Base-by-base conservation (phyloP, 2,113 vertebrate species). In the Heptranchias perlo region DNA sequence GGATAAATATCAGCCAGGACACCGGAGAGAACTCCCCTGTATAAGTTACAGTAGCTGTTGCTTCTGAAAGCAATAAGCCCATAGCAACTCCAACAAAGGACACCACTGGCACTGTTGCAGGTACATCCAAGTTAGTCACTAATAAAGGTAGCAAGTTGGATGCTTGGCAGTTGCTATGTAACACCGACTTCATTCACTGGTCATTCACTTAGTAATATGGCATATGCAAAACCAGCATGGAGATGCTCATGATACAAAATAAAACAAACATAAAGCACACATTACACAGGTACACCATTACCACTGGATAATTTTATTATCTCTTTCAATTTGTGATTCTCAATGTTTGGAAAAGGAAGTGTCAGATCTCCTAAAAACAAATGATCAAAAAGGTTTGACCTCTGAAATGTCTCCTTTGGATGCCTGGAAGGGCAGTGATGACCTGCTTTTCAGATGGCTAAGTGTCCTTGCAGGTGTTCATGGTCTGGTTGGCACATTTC, bases 391-490 rank as follows among this genome's bases (percentile, higher is more conserved):
- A n/a, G n/a, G n/a, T 93, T 62, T 93, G 58, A 64, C 16, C 35
- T 93, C 89, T 61, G 52, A 93, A 35, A 39, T 93, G 14, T 39
- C 35, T 62, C n/a, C 58, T 61, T 39, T 93, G 18, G 89, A 93
- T 62, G 89, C 54, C 54, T 64, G 58, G 89, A 93, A 93, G 58
- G 89, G 35, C 54, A 64, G 18, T n/a, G n/a, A 64, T 93, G 89
- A 64, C 35, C 35, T 93, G 89, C 89, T 39, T 93, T 92, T 93
- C 21, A 23, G 21, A 64, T 10, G 58, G 89, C 39, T 82, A 82
- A 76, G n/a, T 62, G 58, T 64, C 18, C 58, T 62, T 93, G 89
- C 89, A 93, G 61, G 89, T 93, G 58, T 44, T 62, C n/a, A 93
- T 93, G 89, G 61, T 39, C 58, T 93, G 58, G 35, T 35, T 44